Percentiles rank a stretch among this genome's conserved stretches.
Evolutionary conservation across 2,797 vertebrate species (phyloP).

Genomic region (Brachymystax lenok): DNA sequence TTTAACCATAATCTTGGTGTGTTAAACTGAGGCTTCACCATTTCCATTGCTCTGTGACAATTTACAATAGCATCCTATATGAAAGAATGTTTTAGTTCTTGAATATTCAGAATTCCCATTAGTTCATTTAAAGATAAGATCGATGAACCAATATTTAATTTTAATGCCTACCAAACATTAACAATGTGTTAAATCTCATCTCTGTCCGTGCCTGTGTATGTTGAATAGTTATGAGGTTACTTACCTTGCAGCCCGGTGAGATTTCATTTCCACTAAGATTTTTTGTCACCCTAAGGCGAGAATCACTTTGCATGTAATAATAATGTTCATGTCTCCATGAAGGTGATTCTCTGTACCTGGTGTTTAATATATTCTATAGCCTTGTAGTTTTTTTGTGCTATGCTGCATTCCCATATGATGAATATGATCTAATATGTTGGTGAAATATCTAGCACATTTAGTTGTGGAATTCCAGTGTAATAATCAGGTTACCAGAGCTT

Average conservation of each 20-base stretch:
- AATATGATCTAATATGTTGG: slow-evolving; percentile 11
- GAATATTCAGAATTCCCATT: slow-evolving; percentile 1
- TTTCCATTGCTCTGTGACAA: slow-evolving; percentile 3
- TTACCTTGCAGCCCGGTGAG: slow-evolving; percentile 37
- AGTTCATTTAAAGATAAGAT: neutral
- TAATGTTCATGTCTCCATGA: slow-evolving; percentile 71
- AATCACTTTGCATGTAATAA: slow-evolving; percentile 61
- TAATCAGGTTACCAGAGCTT: slow-evolving; percentile 6
- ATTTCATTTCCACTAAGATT: slow-evolving; percentile 35
- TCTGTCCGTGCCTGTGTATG: neutral
- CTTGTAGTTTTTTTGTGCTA: slow-evolving; percentile 46
- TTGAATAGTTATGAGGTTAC: slow-evolving; percentile 16
- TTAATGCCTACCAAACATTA: neutral
- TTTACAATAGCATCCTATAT: neutral
- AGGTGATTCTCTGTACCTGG: slow-evolving; percentile 62
- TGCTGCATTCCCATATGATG: slow-evolving; percentile 30
- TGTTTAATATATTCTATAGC: slow-evolving; percentile 62
- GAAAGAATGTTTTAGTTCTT: neutral
- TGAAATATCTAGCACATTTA: slow-evolving; percentile 9
- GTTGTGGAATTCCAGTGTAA: slow-evolving; percentile 21
- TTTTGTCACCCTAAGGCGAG: slow-evolving; percentile 30
- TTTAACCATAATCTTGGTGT: neutral
- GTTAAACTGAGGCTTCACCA: neutral
- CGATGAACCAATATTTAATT: neutral
- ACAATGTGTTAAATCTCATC: neutral